phyloP scores from a whole-genome alignment of 2,113 vertebrate genomes.

The Thinocorus orbignyianus region DNA sequence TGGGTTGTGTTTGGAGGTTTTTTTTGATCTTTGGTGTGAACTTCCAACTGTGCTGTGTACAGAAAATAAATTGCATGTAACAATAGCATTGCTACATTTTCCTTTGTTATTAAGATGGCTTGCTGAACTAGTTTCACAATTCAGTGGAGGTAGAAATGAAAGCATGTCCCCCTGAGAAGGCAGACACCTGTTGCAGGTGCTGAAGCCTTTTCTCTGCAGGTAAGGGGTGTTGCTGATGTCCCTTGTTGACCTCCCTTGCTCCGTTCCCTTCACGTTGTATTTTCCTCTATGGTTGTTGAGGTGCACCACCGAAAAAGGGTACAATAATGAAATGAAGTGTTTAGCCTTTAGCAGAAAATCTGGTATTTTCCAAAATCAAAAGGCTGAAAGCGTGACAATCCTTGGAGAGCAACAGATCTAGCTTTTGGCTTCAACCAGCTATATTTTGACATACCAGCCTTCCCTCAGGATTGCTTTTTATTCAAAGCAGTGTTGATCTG shows the following conservation, averaged over 20 bases:
- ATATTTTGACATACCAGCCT: neutral
- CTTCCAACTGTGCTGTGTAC: slow-evolving; percentile 46
- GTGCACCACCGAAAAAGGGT: neutral
- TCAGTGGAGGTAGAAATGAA: slow-evolving; percentile 37
- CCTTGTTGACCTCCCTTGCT: slow-evolving; percentile 9
- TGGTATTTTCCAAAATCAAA: slow-evolving; percentile 17
- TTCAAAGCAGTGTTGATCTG: neutral
- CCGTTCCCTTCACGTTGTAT: neutral
- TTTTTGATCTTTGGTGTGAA: slow-evolving; percentile 16
- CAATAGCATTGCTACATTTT: slow-evolving; percentile 24
- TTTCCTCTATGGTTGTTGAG: neutral
- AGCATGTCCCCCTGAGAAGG: neutral
- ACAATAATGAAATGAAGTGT: neutral
- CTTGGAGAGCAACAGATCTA: neutral
- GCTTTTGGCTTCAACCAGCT: neutral
- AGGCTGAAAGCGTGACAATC: neutral
- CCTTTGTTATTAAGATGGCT: slow-evolving; percentile 41
- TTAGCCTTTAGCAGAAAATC: neutral
- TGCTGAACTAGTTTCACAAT: slow-evolving; percentile 45
- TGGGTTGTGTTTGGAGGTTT: neutral
- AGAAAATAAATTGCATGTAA: slow-evolving; percentile 48
- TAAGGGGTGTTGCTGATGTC: neutral
- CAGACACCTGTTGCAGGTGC: neutral
- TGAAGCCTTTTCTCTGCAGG: neutral
- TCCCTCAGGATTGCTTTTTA: neutral